Conservation (phyloP, 2,888 invertebrate species). For the Chaetogeoica ovagalla region DNA sequence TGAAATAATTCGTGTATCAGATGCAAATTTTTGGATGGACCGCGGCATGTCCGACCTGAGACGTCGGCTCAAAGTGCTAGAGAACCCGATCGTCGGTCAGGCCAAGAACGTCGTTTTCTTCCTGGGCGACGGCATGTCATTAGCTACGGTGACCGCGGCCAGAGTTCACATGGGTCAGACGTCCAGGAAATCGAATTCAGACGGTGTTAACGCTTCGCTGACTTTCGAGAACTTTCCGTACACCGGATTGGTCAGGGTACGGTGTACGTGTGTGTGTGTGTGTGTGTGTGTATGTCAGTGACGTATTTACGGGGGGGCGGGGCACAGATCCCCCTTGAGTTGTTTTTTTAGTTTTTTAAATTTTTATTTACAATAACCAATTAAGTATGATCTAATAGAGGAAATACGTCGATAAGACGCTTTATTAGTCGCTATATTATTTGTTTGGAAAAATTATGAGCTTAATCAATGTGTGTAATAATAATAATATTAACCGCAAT, state of each 20-base stretch:
- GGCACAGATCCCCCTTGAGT: too few species aligned
- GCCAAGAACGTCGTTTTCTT: constrained; percentile 86
- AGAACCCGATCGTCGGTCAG: constrained; percentile 58
- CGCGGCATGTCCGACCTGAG: constrained; percentile 61
- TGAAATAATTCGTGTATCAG: background rate
- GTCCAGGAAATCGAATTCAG: constrained; percentile 58
- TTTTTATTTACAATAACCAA: too few species aligned
- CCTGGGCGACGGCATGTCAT: constrained; percentile 90
- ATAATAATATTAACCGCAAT: too few species aligned
- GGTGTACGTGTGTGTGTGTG: constrained; percentile 11
- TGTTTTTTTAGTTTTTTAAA: too few species aligned
- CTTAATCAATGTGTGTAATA: too few species aligned
- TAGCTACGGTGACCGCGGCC: constrained; percentile 80
- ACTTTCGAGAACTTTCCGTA: constrained; percentile 82
- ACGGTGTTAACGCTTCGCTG: constrained; percentile 72
- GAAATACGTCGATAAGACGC: too few species aligned
- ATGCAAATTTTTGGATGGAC: constrained; percentile 40
- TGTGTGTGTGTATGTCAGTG: too few species aligned
- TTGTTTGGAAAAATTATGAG: too few species aligned
- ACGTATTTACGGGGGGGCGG: too few species aligned
- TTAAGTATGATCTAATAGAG: too few species aligned
- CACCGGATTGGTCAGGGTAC: constrained; percentile 79
- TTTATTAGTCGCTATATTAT: too few species aligned
- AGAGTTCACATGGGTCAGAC: constrained; percentile 71
- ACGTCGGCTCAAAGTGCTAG: constrained; percentile 63